Base-by-base conservation (phyloP, 1,140 invertebrate species). In the Thaumatotibia leucotreta region DNA sequence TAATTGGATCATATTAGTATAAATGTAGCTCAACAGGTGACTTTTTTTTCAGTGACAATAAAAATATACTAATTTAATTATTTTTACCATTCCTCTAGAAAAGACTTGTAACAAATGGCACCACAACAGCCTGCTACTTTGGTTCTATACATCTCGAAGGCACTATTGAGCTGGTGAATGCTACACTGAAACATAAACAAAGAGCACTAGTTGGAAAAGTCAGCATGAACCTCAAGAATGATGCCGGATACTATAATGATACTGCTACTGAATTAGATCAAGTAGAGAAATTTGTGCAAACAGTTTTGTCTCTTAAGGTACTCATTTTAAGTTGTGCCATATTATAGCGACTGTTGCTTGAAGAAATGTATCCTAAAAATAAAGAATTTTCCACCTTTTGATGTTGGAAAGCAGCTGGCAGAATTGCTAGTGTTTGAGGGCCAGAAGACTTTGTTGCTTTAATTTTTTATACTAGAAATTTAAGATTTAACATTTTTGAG, bases 201-300 rank as follows among this genome's bases (percentile, higher is more conserved):
- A 93, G 97, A 71, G 97, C 96, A 14, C 92, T 97, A n/a, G 91
- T 98, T 50, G 97, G 97, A 0, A 98, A 98, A 94, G 94, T 98
- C 4, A 97, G 96, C 83, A 97, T 97, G 94, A 96, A 97, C 77
- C 23, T 79, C 6, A 77, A 81, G 20, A 92, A 92, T 67, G 72
- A 82, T 49, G 87, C 91, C 39, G 87, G 83, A 24, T 94, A 94
- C 73, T 92, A 91, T 54, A 92, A 93, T 76, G 85, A 91, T 22
- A 94, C 93, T 0, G 84, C 85, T 9, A 79, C 83, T 32, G 93
- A 93, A 67, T 75, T 95, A 1, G 70, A 73, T 54, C 93, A 95
- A 64, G 96, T 95, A 0, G 89, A 94, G 79, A 79, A 84, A 63
- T 97, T 97, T 80, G 92, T 97, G 20, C 65, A 93, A 63, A 82